Evolutionary conservation across 2,888 invertebrate species (phyloP).

Genomic region (Macropis europaea): DNA sequence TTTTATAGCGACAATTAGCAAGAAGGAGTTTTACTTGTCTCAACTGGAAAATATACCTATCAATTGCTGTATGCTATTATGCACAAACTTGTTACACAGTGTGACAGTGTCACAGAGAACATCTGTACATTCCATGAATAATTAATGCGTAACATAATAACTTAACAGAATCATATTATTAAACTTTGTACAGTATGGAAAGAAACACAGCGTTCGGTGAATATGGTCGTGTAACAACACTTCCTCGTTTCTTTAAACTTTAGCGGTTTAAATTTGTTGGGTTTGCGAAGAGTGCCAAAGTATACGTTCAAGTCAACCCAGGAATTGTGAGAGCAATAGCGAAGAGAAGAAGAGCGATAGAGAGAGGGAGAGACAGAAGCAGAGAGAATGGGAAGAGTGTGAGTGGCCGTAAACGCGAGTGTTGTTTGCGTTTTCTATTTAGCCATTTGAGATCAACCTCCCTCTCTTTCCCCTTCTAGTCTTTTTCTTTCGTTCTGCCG

Average conservation of each 20-base stretch:
- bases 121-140: no score
- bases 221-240: neutral
- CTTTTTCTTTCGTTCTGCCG: constrained; percentile 47
- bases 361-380: constrained; percentile 46
- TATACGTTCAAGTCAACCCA: constrained; percentile 23
- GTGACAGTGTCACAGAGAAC: no score
- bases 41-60: no score
- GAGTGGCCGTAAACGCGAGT: constrained; percentile 75
- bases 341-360: constrained; percentile 34
- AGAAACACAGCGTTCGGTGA: no score
- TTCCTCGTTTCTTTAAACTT: neutral
- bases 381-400: constrained; percentile 55
- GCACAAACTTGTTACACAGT: no score
- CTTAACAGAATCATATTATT: no score
- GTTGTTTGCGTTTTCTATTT: constrained; percentile 78
- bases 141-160: no score
- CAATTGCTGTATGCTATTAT: no score
- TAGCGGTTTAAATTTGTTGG: neutral
- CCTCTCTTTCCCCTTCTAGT: constrained; percentile 47
- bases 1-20: no score
- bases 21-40: no score
- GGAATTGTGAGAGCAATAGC: constrained; percentile 49
- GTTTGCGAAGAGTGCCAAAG: constrained; percentile 25
- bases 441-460: constrained; percentile 71
- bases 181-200: no score